Base-by-base conservation (phyloP, 2,113 vertebrate genomes). In the Typhlomys cinereus region DNA sequence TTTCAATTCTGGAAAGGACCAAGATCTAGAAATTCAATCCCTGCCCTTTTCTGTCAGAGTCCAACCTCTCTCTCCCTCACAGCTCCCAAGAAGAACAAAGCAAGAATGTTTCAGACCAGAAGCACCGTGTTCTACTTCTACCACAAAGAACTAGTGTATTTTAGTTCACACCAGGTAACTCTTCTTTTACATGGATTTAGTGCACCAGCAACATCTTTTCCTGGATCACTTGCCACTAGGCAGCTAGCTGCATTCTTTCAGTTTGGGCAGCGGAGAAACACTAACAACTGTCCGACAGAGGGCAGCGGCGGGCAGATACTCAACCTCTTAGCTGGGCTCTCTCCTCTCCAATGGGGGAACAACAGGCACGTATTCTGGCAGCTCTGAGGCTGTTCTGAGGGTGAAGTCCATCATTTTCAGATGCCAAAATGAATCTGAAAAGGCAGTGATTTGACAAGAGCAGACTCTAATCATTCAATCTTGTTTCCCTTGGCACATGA, bases 281-380 rank as follows among this genome's bases (percentile, higher is more conserved):
- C 76, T 25, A 67, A 34, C 36, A 64, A 29, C 75, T 69, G 27
- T 89, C 95, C 94, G 39, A 95, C 59, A 97, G 95, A 96, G 96
- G 96, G 94, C 94, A 92, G 91, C 73, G 15, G 29, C 46, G 81
- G 23, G 67, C 80, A 95, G 66, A 90, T n/a, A 31, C 80, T 2
- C 34, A 44, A 21, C 13, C 71, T 34, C 73, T 70, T 44, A 14
- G 10, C 25, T 57, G 80, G 2, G 52, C 25, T 82, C 4, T 34
- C 39, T 36, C 18, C 57, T n/a, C 3, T 4, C 57, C 25, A 34
- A 29, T 4, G 10, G 73, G 17, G 13, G 34, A 18, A 34, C 1
- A 41, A 27, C 4, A 0, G 5, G 15, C 17, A 17, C 7, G 57
- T n/a, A 25, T 52, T 66, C 52, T 57, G 36, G 54, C 23, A 64